These are phyloP conservation scores for Eurystomus glaucurus DNA, from an alignment of 2,797 vertebrate genomes.

Conservation along the genomic window DNA sequence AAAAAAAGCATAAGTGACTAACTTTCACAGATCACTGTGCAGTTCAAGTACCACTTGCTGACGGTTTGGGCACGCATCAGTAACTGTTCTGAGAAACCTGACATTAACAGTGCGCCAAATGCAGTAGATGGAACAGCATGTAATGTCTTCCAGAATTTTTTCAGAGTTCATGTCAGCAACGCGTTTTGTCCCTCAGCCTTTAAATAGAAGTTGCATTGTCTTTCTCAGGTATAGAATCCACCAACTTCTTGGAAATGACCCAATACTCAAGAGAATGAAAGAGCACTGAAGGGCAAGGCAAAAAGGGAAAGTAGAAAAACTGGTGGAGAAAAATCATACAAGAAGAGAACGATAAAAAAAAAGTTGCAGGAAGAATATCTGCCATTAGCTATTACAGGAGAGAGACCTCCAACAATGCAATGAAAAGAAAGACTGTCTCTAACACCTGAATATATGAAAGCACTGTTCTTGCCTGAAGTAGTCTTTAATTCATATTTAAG, in stretches of 20 bases:
- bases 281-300: neutral
- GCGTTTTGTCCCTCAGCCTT: neutral
- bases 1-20: conserved; percentile 20
- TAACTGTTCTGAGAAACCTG: neutral
- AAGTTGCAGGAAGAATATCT: rapidly evolving
- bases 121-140: neutral
- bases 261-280: neutral
- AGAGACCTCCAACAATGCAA: neutral
- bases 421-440: neutral
- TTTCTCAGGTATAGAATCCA: neutral
- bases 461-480: neutral
- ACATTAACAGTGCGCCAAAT: neutral
- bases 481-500: neutral
- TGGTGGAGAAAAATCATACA: neutral
- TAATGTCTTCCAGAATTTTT: neutral
- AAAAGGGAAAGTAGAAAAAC: neutral
- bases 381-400: neutral
- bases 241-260: neutral
- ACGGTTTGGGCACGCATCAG: neutral
- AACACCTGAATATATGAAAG: neutral
- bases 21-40: neutral
- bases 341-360: neutral
- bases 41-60: neutral
- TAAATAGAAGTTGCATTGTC: neutral
- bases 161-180: neutral